Conservation (phyloP, 2,113 vertebrate species). For the Puma concolor region DNA sequence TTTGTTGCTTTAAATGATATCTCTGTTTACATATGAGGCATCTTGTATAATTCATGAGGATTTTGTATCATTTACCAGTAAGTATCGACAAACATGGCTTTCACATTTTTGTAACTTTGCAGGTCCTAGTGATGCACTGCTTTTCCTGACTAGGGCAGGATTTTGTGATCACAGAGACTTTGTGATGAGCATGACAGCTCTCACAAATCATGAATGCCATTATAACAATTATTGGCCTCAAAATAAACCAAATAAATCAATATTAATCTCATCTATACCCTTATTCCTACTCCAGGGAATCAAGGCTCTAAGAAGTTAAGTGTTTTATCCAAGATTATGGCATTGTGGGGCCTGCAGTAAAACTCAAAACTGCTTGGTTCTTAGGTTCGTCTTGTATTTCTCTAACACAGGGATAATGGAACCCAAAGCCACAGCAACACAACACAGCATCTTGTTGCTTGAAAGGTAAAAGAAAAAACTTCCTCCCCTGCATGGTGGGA, state of each 20-base stretch:
- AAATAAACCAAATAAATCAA: neutral
- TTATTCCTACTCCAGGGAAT: neutral
- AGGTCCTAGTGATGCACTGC: neutral
- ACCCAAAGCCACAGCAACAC: neutral
- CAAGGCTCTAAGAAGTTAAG: neutral
- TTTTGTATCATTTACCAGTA: slow-evolving; percentile 44
- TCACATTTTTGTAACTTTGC: neutral
- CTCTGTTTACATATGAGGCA: slow-evolving; percentile 10
- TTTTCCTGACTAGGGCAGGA: slow-evolving; percentile 21
- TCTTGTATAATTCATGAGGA: slow-evolving; percentile 64
- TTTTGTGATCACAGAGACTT: neutral
- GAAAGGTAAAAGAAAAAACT: neutral
- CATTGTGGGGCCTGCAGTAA: neutral
- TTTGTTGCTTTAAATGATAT: slow-evolving; percentile 49
- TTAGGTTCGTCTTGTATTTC: slow-evolving; percentile 56
- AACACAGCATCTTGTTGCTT: neutral
- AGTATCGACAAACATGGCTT: slow-evolving; percentile 42
- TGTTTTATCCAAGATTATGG: neutral
- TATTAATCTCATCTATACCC: neutral
- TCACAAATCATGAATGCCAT: neutral
- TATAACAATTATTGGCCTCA: neutral
- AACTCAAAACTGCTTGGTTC: neutral
- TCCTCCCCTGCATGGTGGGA: accelerated
- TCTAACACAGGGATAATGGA: neutral
- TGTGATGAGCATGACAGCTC: slow-evolving; percentile 75